phyloP scores from a whole-genome alignment of 2,113 vertebrate genomes.

The Protobothrops mucrosquamatus region DNA sequence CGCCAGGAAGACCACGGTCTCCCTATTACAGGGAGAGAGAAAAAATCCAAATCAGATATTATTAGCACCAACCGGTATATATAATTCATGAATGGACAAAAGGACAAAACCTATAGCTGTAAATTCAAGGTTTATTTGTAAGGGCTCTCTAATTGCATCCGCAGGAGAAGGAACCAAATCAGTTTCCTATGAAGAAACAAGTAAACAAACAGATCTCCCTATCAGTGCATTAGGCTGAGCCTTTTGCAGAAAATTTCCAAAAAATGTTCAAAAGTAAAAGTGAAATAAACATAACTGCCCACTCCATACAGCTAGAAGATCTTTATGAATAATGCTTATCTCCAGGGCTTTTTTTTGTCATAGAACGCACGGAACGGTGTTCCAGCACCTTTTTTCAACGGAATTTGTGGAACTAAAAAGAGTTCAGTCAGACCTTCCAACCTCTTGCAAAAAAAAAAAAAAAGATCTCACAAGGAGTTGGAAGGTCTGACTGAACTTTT shows the following conservation, averaged over 20 bases:
- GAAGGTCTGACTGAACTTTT: too few relatives aligned
- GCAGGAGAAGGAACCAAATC: background rate
- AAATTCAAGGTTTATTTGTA: too few relatives aligned
- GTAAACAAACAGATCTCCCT: background rate
- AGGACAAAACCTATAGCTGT: too few relatives aligned
- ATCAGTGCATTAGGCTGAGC: background rate
- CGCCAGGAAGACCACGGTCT: conserved; percentile 81
- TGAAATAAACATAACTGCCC: background rate
- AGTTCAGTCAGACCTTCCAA: too few relatives aligned
- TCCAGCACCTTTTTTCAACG: too few relatives aligned
- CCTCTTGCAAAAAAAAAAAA: too few relatives aligned
- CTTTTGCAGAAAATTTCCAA: background rate
- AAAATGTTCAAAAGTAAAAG: background rate
- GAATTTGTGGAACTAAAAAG: too few relatives aligned
- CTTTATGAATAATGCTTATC: background rate
- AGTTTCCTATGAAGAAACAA: background rate
- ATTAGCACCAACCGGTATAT: background rate
- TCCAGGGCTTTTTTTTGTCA: too few relatives aligned
- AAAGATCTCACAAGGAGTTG: too few relatives aligned
- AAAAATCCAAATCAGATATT: conserved; percentile 3
- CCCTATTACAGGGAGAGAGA: conserved; percentile 70
- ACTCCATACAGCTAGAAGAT: background rate
- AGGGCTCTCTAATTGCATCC: background rate
- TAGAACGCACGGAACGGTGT: too few relatives aligned
- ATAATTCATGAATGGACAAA: fast-evolving